Base-by-base conservation (phyloP, 2,797 vertebrate species). In the Notolabrus celidotus region DNA sequence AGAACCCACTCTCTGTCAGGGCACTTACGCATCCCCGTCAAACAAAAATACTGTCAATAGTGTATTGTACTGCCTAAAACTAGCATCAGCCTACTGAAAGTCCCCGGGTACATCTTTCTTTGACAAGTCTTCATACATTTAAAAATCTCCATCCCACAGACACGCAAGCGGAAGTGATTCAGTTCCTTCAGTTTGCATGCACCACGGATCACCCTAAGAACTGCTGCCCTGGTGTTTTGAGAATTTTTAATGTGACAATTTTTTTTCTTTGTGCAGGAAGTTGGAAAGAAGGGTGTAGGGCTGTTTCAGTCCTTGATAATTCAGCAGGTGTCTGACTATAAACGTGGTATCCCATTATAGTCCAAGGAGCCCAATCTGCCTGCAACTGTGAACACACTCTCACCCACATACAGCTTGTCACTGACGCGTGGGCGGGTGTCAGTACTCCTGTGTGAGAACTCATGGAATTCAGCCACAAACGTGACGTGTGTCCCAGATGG, bases 401-500 rank as follows among this genome's bases (percentile, higher is more conserved):
- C 12, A 68, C 85, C 67, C 66, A 86, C 78, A 54, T 34, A 31
- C 71, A 58, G 67, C 17, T 74, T 38, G 65, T 69, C 74, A 79
- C 60, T 38, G 72, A 53, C 7, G 33, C 31, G 74, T 71, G 61
- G 80, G 83, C 22, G 42, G 71, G 54, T 73, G 79, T 53, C 33
- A 59, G 25, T 39, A 49, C 33, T 65, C 59, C 31, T 67, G 59
- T 34, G 62, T 16, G 19, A 61, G 51, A 78, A 60, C 51, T 49
- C 23, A 8, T 66, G 42, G 47, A 67, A 67, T 42, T 68, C 29
- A 63, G 72, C 61, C 19, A 17, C 41, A 58, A 71, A 64, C 38
- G 20, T 86, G 84, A 86, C 58, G 50, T 74, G 46, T 27, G 51
- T 46, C 58, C 38, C 80, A 85, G 71, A 82, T 84, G 79, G 74